Evolutionary conservation across 1,140 invertebrate genomes (phyloP), one percentile per base, ranked within the genome.

Genomic region (Adelges cooleyi): DNA sequence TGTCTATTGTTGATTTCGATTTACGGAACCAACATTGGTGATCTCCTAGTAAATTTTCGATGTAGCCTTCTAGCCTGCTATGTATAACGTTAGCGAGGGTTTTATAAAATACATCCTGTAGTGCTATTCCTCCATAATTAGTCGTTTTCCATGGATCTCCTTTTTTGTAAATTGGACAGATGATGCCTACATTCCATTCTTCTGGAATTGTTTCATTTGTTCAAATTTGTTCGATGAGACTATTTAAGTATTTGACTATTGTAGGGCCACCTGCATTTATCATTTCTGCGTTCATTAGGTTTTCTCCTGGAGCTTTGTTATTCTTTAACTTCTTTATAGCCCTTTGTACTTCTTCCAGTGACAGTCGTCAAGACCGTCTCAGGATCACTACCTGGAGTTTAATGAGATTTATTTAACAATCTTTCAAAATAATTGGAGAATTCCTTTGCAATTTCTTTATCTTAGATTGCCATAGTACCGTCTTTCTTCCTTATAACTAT

Each of bases 1-100:
- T 68, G 48, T 67, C 38, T n/a, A 40, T 67, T 11, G 65, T 68
- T 25, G 67, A 68, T 44, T 48, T 27, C 15, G 29, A 44, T 38
- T 40, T 49, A 18, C 20, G 20, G n/a, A 44, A 48, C 13, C 46
- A 17, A 48, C 46, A 48, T 48, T 48, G 20, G 18, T 48, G 23
- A 22, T 48, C 46, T 10, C 46, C 44, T 17, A 46, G 9, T 10
- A 48, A 22, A 48, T 48, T 22, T 48, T 48, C 10, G 13, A 48
- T 48, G 20, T 23, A 48, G 10, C 17, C 2, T 48, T 48, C 20
- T 48, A 48, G 4, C 10, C 46, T 48, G 6, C 10, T 4, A 22
- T 22, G 46, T 48, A 48, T 48, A 22, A 23, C 17, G 20, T 11
- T 22, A 3, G 46, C 23, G 3, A 53, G 5, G 1, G 25, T 29